A percentile compares a stretch with the other conserved stretches of the same genome.
Evolutionary conservation across 1,140 invertebrate species (phyloP).

Genomic region (Tribolium madens): DNA sequence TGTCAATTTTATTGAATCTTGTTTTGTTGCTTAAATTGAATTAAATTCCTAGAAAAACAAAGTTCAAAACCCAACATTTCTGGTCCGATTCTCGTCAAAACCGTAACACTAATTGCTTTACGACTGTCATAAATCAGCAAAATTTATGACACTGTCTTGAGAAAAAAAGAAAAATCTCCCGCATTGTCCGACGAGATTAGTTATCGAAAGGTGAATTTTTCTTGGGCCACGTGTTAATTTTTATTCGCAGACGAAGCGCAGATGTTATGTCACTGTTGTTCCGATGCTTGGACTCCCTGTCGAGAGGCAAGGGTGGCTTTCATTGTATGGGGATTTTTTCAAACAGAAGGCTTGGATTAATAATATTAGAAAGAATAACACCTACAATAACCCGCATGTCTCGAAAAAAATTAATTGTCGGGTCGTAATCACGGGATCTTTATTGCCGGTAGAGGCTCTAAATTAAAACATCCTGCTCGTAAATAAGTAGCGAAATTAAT

Average conservation of each 20-base stretch:
- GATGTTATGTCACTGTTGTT: slow-evolving; percentile 32
- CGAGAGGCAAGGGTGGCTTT: slow-evolving; percentile 28
- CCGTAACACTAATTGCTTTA: slow-evolving; percentile 25
- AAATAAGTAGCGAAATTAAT: slow-evolving; percentile 53
- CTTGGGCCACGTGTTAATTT: slow-evolving; percentile 12
- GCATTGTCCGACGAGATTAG: not conserved
- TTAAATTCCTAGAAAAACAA: slow-evolving; percentile 8
- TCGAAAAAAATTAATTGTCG: slow-evolving; percentile 38
- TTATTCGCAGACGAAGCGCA: slow-evolving; percentile 23
- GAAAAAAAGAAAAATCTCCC: not conserved
- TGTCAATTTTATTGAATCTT: not conserved
- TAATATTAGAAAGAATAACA: slow-evolving; percentile 8
- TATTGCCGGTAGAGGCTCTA: slow-evolving; percentile 12
- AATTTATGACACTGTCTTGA: not conserved
- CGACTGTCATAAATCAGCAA: slow-evolving; percentile 11
- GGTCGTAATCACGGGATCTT: slow-evolving; percentile 27
- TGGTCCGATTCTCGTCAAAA: not conserved
- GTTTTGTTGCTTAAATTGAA: not conserved
- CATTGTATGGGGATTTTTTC: slow-evolving; percentile 7
- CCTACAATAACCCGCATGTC: slow-evolving; percentile 16
- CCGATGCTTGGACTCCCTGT: not conserved
- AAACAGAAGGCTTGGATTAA: slow-evolving; percentile 3
- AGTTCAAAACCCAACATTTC: not conserved
- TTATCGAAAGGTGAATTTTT: not conserved
- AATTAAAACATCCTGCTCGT: slow-evolving; percentile 50